A percentile compares a stretch with the other conserved stretches of the same genome.
phyloP scores from a whole-genome alignment of 2,888 invertebrate species.

The Torymus tubicola region DNA sequence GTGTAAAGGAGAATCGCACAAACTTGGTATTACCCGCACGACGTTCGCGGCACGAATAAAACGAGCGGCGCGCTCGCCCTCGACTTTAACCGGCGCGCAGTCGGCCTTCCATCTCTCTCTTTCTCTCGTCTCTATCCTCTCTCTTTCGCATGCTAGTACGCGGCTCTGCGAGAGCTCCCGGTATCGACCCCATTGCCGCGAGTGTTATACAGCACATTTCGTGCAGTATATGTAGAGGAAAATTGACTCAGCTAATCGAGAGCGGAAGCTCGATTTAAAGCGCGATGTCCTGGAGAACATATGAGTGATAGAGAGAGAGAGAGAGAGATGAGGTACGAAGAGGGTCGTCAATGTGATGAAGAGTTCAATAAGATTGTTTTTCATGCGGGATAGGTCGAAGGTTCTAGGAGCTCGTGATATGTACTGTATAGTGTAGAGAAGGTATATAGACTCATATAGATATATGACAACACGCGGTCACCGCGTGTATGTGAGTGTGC shows the following conservation, averaged over 20 bases:
- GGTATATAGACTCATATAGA: too few relatives aligned
- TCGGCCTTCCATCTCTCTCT: slow-evolving; percentile 1
- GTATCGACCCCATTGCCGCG: slow-evolving; percentile 41
- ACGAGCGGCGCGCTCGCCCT: slow-evolving; percentile 25
- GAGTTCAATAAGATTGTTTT: neutral
- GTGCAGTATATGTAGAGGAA: neutral
- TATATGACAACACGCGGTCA: too few relatives aligned
- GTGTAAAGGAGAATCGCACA: too few relatives aligned
- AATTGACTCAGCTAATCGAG: slow-evolving; percentile 13
- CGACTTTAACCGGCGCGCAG: slow-evolving; percentile 46
- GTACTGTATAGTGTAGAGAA: too few relatives aligned
- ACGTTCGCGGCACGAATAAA: slow-evolving; percentile 38
- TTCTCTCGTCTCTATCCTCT: neutral
- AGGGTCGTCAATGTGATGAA: neutral
- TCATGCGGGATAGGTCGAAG: slow-evolving; percentile 18
- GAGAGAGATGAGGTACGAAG: too few relatives aligned
- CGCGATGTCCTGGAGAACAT: slow-evolving; percentile 14
- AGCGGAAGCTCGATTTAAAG: slow-evolving; percentile 19
- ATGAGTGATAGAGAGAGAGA: too few relatives aligned
- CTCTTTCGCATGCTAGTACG: neutral
- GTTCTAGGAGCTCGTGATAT: neutral
- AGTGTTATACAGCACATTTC: neutral
- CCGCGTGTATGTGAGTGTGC: too few relatives aligned
- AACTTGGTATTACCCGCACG: slow-evolving; percentile 5
- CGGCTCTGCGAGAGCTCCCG: neutral